Evolutionary conservation across 2,888 invertebrate genomes (phyloP).

Genomic region (Stenolophus ochropezus): DNA sequence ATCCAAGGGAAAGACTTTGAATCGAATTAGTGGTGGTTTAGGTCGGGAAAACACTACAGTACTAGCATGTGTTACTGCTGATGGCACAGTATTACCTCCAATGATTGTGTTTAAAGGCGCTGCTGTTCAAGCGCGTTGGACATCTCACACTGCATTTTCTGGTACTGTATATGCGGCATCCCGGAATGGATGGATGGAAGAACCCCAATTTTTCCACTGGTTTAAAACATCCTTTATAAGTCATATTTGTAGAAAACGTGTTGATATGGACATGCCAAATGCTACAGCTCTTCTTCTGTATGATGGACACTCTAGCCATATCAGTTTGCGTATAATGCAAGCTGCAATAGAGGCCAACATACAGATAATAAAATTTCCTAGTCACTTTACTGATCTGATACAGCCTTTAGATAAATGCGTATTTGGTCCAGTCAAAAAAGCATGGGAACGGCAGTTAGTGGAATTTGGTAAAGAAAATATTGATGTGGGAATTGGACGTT

Average conservation of each 20-base stretch:
- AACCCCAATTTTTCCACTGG: slow-evolving; percentile 63
- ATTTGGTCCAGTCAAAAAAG: neutral
- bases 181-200: slow-evolving; percentile 66
- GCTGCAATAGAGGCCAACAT: neutral
- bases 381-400: neutral
- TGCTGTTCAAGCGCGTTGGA: slow-evolving; percentile 64
- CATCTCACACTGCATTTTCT: slow-evolving; percentile 62
- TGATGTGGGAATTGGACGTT: neutral
- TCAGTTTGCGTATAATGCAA: neutral
- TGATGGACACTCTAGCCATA: slow-evolving; percentile 61
- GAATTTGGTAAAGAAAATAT: neutral
- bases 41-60: slow-evolving; percentile 66
- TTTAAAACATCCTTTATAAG: slow-evolving; percentile 15
- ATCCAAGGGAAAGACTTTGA: slow-evolving; percentile 63
- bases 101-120: slow-evolving; percentile 66
- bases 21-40: slow-evolving; percentile 64
- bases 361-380: neutral
- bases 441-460: neutral
- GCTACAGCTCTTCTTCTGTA: slow-evolving; percentile 60
- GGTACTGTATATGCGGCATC: slow-evolving; percentile 65
- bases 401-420: neutral
- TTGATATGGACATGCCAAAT: neutral
- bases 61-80: slow-evolving; percentile 64
- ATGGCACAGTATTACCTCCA: slow-evolving; percentile 64
- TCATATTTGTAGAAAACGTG: too few relatives aligned